These are phyloP conservation scores for Corythornis cristatus DNA, from an alignment of 2,113 vertebrate genomes.

Conservation along the genomic window DNA sequence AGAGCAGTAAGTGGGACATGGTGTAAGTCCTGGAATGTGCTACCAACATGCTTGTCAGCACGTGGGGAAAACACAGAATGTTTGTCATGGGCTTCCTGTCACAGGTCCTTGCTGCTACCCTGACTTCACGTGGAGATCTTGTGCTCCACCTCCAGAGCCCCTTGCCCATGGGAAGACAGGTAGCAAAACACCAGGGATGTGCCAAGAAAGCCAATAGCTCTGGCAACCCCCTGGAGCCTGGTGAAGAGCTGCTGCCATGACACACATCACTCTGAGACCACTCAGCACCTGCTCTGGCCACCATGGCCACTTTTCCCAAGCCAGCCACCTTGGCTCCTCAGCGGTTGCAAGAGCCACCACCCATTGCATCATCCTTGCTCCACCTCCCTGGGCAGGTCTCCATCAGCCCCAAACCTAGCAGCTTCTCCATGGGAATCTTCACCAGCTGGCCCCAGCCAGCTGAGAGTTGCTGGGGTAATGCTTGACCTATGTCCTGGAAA, in stretches of 20 bases:
- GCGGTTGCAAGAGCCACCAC: background rate
- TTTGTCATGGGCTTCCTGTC: background rate
- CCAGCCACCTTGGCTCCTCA: rapidly evolving
- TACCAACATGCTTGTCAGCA: background rate
- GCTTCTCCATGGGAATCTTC: background rate
- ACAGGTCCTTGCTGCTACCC: rapidly evolving
- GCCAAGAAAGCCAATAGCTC: background rate
- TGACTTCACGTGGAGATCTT: background rate
- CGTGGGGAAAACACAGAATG: rapidly evolving
- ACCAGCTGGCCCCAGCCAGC: background rate
- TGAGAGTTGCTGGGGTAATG: background rate
- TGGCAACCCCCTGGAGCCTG: rapidly evolving
- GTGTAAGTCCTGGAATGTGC: rapidly evolving
- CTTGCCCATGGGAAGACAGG: background rate
- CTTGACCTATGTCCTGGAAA: background rate
- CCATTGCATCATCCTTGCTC: constrained; percentile 32
- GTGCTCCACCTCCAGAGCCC: background rate
- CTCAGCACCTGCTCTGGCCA: rapidly evolving
- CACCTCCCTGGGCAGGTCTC: background rate
- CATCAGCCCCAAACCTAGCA: background rate
- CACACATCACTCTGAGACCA: rapidly evolving
- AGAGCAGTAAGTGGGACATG: rapidly evolving
- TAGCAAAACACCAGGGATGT: rapidly evolving
- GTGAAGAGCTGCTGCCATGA: background rate
- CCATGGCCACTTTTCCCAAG: background rate